Base-by-base conservation (phyloP, 2,113 vertebrate species). In the Phalacrocorax aristotelis region DNA sequence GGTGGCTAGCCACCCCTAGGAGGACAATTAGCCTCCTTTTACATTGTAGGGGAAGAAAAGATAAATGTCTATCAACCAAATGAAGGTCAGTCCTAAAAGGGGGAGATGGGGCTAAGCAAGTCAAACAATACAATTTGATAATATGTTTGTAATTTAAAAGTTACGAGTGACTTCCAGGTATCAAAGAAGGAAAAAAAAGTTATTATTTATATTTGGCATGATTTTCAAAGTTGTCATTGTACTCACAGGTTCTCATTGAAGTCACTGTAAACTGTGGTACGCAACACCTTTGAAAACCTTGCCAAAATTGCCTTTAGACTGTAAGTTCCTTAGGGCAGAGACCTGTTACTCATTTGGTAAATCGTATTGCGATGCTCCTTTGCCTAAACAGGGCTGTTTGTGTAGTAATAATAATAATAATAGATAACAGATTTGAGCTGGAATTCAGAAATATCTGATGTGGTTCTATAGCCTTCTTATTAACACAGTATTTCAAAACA, bases 301-400 rank as follows among this genome's bases (percentile, higher is more conserved):
- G 93, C 96, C 97, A 97, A 84, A 96, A 90, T 71, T 96, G 93
- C 83, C 86, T 90, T 83, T 83, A 77, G 79, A 92, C 58, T 83
- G 83, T 71, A 94, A 96, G 48, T 8, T 94, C 91, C 92, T 93
- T 46, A 90, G 72, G 92, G 93, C 92, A 95, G 84, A 84, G 84
- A 90, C 89, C 96, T 97, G 92, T 94, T 96, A 93, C 72, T 95
- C 89, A 83, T 97, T 97, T 96, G 89, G 88, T 88, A 97, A 97
- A 95, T 85, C 72, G 57, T 69, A 66, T 84, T 90, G 76, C 82
- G 95, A 62, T 4, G 17, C 38, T 96, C 21, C 89, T 94, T 95
- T 91, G 76, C 85, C 89, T 86, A 83, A 96, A 96, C 60, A 92
- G 16, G 49, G 60, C 75, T 92, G 72, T 87, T 94, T 93, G 89